Evolutionary conservation across 2,888 invertebrate species (phyloP), one percentile per base, ranked within the genome.

Genomic region (Drosophila ezoana): DNA sequence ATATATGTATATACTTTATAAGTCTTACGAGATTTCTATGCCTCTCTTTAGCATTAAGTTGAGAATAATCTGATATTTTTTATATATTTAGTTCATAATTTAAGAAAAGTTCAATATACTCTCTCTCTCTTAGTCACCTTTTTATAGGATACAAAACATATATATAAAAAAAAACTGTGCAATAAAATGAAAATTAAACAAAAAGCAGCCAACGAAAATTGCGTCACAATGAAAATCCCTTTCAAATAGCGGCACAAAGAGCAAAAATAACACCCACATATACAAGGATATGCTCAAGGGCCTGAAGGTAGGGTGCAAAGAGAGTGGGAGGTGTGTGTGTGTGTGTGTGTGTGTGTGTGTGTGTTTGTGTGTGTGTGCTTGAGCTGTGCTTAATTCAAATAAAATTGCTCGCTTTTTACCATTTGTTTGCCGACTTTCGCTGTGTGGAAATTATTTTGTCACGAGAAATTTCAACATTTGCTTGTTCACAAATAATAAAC

Each of bases 141-240:
- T 35, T 18, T 20, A 20, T 8, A 16, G 57, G 41, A 43, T 52
- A 61, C 41, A 10, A 16, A n/a, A n/a, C n/a, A n/a, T n/a, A n/a
- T n/a, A n/a, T n/a, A n/a, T n/a, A n/a, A n/a, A n/a, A n/a, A 23
- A 47, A 33, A 49, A 40, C 41, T 40, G 28, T 40, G 61, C 54
- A 64, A 63, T 72, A 62, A 76, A 76, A 72, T 10, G 56, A 53
- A 70, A 67, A 79, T 62, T 64, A 62, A 76, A 70, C 53, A 70
- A 66, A 76, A 64, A 47, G 47, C 71, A 14, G 48, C 41, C 41
- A 58, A 57, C 56, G 65, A 63, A 68, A 76, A 64, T 70, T 70
- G 70, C 79, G 66, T 64, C 66, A 76, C 69, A 79, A 72, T 68
- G 60, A 54, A 76, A 78, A 78, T 77, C 67, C 65, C 53, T 60